These are phyloP conservation scores for Torymus auratus DNA, from an alignment of 2,888 invertebrate genomes.

Conservation along the genomic window DNA sequence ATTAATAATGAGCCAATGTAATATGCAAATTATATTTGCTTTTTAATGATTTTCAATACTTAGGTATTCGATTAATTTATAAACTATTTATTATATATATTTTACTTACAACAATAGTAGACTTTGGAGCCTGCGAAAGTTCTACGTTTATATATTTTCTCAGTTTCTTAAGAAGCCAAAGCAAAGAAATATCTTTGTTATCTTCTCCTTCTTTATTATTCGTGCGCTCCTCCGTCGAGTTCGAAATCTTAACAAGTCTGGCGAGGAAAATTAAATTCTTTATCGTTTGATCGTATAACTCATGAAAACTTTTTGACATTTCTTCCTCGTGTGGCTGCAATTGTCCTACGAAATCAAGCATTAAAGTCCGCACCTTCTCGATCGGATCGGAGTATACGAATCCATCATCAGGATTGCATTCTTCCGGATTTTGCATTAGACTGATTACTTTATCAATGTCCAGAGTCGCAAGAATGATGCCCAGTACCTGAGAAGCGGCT, in stretches of 20 bases:
- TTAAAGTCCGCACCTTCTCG: constrained; percentile 81
- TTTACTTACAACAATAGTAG: constrained; percentile 83
- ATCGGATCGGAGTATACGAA: constrained; percentile 83
- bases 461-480: constrained; percentile 83
- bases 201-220: constrained; percentile 67
- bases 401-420: constrained; percentile 76
- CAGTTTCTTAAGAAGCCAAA: constrained; percentile 87
- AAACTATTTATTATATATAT: constrained; percentile 16
- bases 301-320: constrained; percentile 76
- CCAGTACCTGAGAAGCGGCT: constrained; percentile 86
- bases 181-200: constrained; percentile 79
- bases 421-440: constrained; percentile 75
- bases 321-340: constrained; percentile 81
- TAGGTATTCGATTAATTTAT: constrained; percentile 3
- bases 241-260: constrained; percentile 81
- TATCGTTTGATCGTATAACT: constrained; percentile 86
- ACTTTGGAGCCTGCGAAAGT: constrained; percentile 84
- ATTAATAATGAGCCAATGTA: constrained; percentile 58
- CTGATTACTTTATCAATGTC: constrained; percentile 80
- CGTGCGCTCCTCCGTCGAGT: too few species aligned
- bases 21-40: background rate
- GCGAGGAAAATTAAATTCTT: constrained; percentile 85
- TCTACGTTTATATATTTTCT: constrained; percentile 88
- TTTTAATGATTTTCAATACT: background rate
- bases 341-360: constrained; percentile 87